phyloP scores from a whole-genome alignment of 1,140 invertebrate genomes.

The Drosophila obscura region DNA sequence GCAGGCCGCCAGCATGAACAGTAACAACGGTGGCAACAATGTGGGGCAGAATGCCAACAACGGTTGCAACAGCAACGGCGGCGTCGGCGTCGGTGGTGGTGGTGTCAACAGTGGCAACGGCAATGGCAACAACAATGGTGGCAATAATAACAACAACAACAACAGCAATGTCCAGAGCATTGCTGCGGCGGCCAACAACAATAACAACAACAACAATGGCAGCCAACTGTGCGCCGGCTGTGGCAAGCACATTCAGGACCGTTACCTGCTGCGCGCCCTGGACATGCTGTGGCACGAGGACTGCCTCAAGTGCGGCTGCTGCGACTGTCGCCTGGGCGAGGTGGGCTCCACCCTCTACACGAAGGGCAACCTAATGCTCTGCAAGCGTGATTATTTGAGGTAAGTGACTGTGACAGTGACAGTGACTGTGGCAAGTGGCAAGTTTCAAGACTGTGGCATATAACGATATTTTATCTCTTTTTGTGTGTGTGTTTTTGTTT shows the following conservation, averaged over 20 bases:
- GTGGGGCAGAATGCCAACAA: conserved; percentile 52
- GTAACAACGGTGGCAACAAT: conserved; percentile 46
- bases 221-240: conserved; percentile 93
- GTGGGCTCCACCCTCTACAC: conserved; percentile 98
- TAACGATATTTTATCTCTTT: conserved; percentile 6
- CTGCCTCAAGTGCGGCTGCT: conserved; percentile 98
- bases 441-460: too few relatives aligned
- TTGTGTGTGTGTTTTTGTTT: conserved; percentile 50
- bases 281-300: conserved; percentile 99
- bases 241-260: conserved; percentile 93
- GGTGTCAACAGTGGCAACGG: conserved; percentile 41
- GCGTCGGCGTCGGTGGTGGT: too few relatives aligned
- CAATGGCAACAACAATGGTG: conserved; percentile 37
- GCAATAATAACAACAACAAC: conserved; percentile 25
- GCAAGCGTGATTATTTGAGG: conserved; percentile 98
- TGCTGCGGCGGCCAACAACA: conserved; percentile 69
- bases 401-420: conserved; percentile 78
- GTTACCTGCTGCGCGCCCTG: conserved; percentile 92
- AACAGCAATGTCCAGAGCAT: conserved; percentile 71
- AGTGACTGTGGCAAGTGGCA: too few relatives aligned
- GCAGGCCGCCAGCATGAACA: conserved; percentile 80
- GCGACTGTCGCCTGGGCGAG: conserved; percentile 97
- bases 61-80: conserved; percentile 75
- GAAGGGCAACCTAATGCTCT: conserved; percentile 98
- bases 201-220: conserved; percentile 84